A percentile compares a stretch with the other conserved stretches of the same genome.
Evolutionary conservation across 2,113 vertebrate species (phyloP).

Genomic region (Engraulis encrasicolus): DNA sequence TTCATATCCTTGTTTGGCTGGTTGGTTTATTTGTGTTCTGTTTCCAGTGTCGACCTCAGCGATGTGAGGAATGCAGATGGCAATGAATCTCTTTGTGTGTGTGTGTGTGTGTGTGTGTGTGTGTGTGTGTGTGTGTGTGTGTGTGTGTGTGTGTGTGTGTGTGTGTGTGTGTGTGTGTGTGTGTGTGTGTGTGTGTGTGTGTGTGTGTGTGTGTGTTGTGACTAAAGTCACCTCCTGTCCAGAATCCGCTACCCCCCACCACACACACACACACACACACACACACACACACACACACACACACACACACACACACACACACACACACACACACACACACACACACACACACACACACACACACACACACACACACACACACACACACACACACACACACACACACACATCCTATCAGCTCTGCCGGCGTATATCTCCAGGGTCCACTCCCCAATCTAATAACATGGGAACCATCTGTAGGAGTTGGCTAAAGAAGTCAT

Average conservation of each 20-base stretch:
- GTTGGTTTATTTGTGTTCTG: not conserved
- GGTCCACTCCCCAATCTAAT: constrained; percentile 31
- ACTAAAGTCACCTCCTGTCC: too few relatives aligned
- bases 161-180: not conserved
- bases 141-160: not conserved
- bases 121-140: not conserved
- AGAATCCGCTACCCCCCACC: too few relatives aligned
- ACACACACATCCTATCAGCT: not conserved
- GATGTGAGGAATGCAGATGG: not conserved
- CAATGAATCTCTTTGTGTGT: not conserved
- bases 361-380: constrained; percentile 13
- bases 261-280: not conserved
- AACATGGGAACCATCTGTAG: constrained; percentile 61
- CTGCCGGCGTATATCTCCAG: constrained; percentile 22
- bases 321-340: too few relatives aligned
- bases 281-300: too few relatives aligned
- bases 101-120: not conserved
- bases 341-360: not conserved
- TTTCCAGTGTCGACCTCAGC: not conserved
- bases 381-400: not conserved
- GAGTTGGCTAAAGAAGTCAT: not conserved
- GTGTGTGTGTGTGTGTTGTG: not conserved
- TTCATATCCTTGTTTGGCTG: not conserved
- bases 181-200: not conserved
- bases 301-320: too few relatives aligned